Base-by-base conservation (phyloP, 1,140 invertebrate species). In the Plectrocnemia conspersa region DNA sequence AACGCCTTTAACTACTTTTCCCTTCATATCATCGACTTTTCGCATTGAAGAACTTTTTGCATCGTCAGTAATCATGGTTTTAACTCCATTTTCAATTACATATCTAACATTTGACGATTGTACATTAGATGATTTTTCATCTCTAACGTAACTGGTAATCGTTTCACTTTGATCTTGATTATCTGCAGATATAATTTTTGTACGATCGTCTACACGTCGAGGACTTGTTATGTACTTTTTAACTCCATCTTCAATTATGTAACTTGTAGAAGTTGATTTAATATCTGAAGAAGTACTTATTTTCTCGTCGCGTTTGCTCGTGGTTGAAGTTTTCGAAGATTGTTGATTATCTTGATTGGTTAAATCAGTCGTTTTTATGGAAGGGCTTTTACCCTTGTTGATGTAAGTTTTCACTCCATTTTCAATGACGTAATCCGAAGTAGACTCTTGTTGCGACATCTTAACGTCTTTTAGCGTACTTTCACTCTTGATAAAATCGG, bases 1-100 rank as follows among this genome's bases (percentile, higher is more conserved):
- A n/a, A n/a, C n/a, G n/a, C n/a, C n/a, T n/a, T n/a, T n/a, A n/a
- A n/a, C n/a, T n/a, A n/a, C n/a, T n/a, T n/a, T n/a, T n/a, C n/a
- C n/a, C n/a, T n/a, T n/a, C n/a, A n/a, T n/a, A n/a, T n/a, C n/a
- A n/a, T n/a, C n/a, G n/a, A n/a, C n/a, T n/a, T n/a, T n/a, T n/a
- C n/a, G n/a, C n/a, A n/a, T n/a, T n/a, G n/a, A n/a, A n/a, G n/a
- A n/a, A n/a, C n/a, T n/a, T n/a, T n/a, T n/a, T n/a, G n/a, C n/a
- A n/a, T n/a, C n/a, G n/a, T n/a, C n/a, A 18, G n/a, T 6, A 19
- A 46, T 54, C 11, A 11, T n/a, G 11, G 54, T 56, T 44, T 19
- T 56, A 1, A 56, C 23, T 1, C 54, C 54, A 56, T 56, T 56
- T 52, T 56, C 54, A 45, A 56, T 56, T 7, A 60, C 50, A 42